phyloP scores from a whole-genome alignment of 2,888 invertebrate genomes.

The Torymus auratus region DNA sequence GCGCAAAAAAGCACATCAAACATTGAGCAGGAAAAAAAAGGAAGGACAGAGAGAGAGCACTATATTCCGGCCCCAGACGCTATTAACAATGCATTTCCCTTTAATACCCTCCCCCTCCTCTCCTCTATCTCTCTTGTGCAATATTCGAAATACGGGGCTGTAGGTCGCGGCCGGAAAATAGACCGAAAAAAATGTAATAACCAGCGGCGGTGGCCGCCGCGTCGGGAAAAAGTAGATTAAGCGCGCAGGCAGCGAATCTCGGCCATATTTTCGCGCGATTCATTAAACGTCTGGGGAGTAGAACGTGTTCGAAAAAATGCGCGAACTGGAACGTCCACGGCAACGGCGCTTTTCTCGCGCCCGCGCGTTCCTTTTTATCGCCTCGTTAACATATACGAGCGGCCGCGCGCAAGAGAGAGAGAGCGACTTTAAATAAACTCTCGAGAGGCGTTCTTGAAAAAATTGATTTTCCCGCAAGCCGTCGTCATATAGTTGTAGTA shows the following conservation, averaged over 20 bases:
- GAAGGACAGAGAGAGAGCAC: too few relatives aligned
- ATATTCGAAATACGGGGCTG: neutral
- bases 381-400: slow-evolving; percentile 12
- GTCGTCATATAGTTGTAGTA: neutral
- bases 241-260: slow-evolving; percentile 18
- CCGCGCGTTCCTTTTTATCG: neutral
- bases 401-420: neutral
- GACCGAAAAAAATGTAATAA: slow-evolving; percentile 6
- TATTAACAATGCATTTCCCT: neutral
- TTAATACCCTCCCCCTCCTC: neutral
- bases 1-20: too few relatives aligned
- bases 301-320: too few relatives aligned
- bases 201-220: neutral
- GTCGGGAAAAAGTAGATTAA: slow-evolving; percentile 21
- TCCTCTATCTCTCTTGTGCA: neutral
- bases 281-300: neutral
- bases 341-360: neutral
- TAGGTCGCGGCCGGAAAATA: neutral
- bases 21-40: too few relatives aligned
- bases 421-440: slow-evolving; percentile 24
- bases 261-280: slow-evolving; percentile 21
- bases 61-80: neutral
- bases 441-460: slow-evolving; percentile 43
- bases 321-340: too few relatives aligned
- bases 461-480: slow-evolving; percentile 42